Base-by-base conservation (phyloP, 2,113 vertebrate genomes). In the Cebidichthys violaceus region DNA sequence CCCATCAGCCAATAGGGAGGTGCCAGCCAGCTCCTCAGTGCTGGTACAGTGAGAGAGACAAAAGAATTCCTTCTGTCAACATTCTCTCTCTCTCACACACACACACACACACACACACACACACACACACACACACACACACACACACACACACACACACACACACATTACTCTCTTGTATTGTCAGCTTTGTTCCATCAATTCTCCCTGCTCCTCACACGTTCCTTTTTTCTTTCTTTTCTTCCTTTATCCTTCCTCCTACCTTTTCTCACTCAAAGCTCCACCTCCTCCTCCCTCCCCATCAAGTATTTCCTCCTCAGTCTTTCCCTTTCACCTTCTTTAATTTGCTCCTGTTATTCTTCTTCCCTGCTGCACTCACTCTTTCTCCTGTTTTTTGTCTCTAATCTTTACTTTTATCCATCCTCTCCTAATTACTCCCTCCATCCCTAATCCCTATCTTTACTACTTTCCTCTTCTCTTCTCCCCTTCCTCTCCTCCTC, bases 151-250 rank as follows among this genome's bases (percentile, higher is more conserved):
- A 37, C 33, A 37, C 62, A 15, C 37, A 35, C n/a, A 43, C 35
- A 24, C 47, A 70, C 69, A 20, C 61, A 11, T 70, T 78, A 39
- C 41, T 61, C 47, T 73, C 62, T 74, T 57, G 39, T 59, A 75
- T 75, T 85, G 67, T 81, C 72, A 35, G 73, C 72, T 68, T 77
- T 67, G 67, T 80, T 76, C 62, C 22, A 9, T 69, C 64, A 66
- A 50, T 31, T 65, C 50, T 77, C 60, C 31, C 55, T 55, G 31
- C 45, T 64, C 43, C 41, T 62, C 43, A 20, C n/a, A 64, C 1
- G 1, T 20, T 62, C 29, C 35, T 55, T 45, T 43, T 13, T 27
- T 45, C 54, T 9, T 33, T 61, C 1, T 20, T 13, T n/a, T 27
- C n/a, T 35, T 37, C 13, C 13, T 45, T 6, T 45, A 8, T n/a